Evolutionary conservation across 2,113 vertebrate genomes (phyloP).

Genomic region (Bungarus multicinctus): DNA sequence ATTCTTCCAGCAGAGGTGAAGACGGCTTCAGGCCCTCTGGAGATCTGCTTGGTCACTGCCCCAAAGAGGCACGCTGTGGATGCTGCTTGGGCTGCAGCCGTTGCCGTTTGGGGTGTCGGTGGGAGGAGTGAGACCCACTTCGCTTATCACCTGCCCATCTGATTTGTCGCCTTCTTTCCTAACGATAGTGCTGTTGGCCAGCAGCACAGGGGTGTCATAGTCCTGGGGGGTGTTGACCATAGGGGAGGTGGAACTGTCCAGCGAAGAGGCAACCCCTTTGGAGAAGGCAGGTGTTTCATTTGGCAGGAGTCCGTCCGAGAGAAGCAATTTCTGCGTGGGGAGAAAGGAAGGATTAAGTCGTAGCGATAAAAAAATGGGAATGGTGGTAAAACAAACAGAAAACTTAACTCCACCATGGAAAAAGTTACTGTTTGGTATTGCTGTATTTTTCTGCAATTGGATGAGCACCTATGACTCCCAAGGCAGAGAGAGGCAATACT

Average conservation of each 20-base stretch:
- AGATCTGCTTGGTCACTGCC: not conserved
- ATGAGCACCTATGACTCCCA: not conserved
- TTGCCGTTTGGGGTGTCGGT: fast-evolving
- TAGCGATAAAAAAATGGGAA: not conserved
- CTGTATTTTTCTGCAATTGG: not conserved
- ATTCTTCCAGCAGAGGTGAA: not conserved
- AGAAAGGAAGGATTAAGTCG: not conserved
- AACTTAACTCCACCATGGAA: not conserved
- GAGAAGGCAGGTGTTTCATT: slow-evolving; percentile 28
- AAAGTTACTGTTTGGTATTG: not conserved
- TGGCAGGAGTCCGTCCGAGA: slow-evolving; percentile 48
- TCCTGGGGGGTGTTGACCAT: slow-evolving; percentile 43
- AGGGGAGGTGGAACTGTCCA: not conserved
- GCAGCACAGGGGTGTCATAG: slow-evolving; percentile 7
- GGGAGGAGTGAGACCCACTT: slow-evolving; percentile 8
- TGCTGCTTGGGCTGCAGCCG: not conserved
- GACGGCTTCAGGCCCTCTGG: slow-evolving; percentile 21
- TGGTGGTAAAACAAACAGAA: not conserved
- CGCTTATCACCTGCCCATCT: not conserved
- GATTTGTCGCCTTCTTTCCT: not conserved
- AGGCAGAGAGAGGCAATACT: not conserved
- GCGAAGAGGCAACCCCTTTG: slow-evolving; percentile 10
- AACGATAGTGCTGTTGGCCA: slow-evolving; percentile 52
- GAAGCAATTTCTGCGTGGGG: slow-evolving; percentile 59
- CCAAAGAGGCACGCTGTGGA: not conserved